Conservation (phyloP, 2,113 vertebrate species). For the Hippocampus guttulatus region DNA sequence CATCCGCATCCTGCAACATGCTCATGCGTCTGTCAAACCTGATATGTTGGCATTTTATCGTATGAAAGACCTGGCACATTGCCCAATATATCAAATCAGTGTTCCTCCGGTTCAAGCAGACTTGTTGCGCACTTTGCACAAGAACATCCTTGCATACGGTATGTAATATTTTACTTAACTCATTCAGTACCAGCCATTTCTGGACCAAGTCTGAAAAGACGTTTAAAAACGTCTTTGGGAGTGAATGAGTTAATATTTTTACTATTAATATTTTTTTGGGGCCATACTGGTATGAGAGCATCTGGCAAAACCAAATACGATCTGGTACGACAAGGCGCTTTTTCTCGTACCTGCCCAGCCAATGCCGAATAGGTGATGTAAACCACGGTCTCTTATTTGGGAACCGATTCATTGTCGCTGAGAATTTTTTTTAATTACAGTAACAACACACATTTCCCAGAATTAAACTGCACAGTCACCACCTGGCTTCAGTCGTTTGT, state of each 20-base stretch:
- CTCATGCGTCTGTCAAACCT: slow-evolving; percentile 40
- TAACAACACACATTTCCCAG: neutral
- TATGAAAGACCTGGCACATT: slow-evolving; percentile 5
- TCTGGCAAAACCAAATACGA: no score
- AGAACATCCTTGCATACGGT: no score
- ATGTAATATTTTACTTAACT: neutral
- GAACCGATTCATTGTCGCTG: neutral
- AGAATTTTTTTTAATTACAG: neutral
- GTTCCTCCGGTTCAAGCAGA: slow-evolving; percentile 36
- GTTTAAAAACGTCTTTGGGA: no score
- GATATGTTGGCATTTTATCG: slow-evolving; percentile 42
- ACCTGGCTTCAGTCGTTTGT: neutral
- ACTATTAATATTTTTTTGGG: no score
- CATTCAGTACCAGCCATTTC: no score
- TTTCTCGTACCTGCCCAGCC: no score
- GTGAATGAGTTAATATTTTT: no score
- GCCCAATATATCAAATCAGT: slow-evolving; percentile 21
- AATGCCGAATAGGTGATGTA: no score
- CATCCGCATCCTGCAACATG: slow-evolving; percentile 44
- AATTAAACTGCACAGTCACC: neutral
- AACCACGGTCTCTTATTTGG: neutral
- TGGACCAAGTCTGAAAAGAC: no score
- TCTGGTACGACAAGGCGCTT: no score
- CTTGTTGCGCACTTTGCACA: neutral
- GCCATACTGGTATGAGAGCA: no score